Evolutionary conservation across 2,888 invertebrate species (phyloP).

Genomic region (Vannuccia rotundouncinata): DNA sequence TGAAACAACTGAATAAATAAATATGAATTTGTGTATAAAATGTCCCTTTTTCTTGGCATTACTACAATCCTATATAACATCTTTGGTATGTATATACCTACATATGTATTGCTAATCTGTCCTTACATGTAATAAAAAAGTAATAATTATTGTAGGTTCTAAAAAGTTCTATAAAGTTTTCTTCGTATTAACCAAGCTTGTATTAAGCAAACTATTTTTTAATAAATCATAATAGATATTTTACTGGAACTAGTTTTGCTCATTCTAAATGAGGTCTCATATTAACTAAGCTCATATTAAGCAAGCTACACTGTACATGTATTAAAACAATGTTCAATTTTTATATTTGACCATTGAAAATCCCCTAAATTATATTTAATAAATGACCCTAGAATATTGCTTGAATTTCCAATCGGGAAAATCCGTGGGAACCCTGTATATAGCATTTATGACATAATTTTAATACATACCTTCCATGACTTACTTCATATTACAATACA

Average conservation of each 20-base stretch:
- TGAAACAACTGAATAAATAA: background rate
- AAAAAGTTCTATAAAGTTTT: no score
- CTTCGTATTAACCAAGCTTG: no score
- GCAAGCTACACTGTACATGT: background rate
- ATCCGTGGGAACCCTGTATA: no score
- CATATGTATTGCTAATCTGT: background rate
- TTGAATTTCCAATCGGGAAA: no score
- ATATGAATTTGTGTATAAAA: background rate
- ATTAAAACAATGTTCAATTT: no score
- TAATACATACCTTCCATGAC: no score
- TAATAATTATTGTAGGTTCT: background rate
- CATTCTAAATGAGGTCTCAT: background rate
- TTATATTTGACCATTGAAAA: no score
- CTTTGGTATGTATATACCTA: background rate
- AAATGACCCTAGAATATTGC: no score
- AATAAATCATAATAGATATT: background rate
- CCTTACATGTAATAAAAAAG: background rate
- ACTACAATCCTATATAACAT: no score
- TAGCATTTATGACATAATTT: no score
- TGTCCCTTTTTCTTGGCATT: background rate
- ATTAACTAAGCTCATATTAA: background rate
- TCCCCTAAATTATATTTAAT: no score
- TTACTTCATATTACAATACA: no score
- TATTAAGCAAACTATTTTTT: background rate
- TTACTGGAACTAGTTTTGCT: background rate